Conservation (phyloP, 92 coral and sea anemone species). For the Phymanthus crucifer region DNA sequence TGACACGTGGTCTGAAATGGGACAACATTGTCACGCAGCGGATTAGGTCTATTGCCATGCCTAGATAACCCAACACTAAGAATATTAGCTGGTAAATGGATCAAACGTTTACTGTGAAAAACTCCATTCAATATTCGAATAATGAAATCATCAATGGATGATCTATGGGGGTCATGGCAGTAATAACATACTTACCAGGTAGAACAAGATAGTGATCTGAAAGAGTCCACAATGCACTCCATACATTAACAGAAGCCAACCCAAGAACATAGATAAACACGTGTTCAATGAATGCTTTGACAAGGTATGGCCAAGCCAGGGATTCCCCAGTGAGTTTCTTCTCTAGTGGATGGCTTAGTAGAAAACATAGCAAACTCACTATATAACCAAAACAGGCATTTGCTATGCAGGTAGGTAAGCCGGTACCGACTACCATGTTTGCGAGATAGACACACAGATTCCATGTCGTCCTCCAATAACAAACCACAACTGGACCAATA, state of each 20-base stretch:
- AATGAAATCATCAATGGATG: too few relatives aligned
- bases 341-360: constrained; percentile 16
- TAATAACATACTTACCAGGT: constrained; percentile 27
- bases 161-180: too few relatives aligned
- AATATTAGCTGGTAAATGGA: too few relatives aligned
- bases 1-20: too few relatives aligned
- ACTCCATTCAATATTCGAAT: too few relatives aligned
- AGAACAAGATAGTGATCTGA: constrained; percentile 24
- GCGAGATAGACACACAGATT: constrained; percentile 3
- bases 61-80: too few relatives aligned
- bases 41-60: too few relatives aligned
- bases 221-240: constrained; percentile 69
- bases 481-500: constrained; percentile 45
- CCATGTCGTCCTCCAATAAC: constrained; percentile 86
- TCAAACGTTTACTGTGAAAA: too few relatives aligned
- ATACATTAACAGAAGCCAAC: constrained; percentile 38
- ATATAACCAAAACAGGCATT: constrained; percentile 19
- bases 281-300: constrained; percentile 35
- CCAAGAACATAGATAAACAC: constrained; percentile 58
- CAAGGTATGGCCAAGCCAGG: not conserved
- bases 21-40: too few relatives aligned
- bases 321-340: not conserved
- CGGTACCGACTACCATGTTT: not conserved
- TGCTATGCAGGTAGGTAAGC: not conserved
- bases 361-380: constrained; percentile 10